phyloP scores from a whole-genome alignment of 2,113 vertebrate genomes.

The Toxotes jaculatrix region DNA sequence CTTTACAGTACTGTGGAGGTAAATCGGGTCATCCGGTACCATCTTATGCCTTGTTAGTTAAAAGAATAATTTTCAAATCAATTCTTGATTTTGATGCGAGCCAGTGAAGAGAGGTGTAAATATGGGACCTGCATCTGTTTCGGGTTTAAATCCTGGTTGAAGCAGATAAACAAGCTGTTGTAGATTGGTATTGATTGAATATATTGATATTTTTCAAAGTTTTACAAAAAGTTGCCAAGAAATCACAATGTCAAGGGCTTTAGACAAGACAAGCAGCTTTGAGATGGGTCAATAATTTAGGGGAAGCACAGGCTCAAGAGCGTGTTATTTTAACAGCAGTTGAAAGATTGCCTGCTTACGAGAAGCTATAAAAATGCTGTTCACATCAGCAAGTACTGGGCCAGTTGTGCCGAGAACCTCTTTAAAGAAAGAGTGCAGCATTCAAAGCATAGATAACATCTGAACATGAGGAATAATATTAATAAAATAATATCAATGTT shows the following conservation, averaged over 20 bases:
- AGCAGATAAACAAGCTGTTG: slow-evolving; percentile 32
- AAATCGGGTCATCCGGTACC: not conserved
- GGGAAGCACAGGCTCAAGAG: not conserved
- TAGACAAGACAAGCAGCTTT: slow-evolving; percentile 35
- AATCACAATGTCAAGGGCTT: not conserved
- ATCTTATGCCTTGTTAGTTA: not conserved
- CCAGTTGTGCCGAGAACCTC: not conserved
- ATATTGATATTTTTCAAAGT: slow-evolving; percentile 53
- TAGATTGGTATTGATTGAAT: slow-evolving; percentile 50
- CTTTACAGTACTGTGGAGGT: not conserved
- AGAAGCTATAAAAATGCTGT: not conserved
- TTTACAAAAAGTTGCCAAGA: not conserved
- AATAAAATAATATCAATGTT: not conserved
- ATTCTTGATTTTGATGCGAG: not conserved
- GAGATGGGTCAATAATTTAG: slow-evolving; percentile 3
- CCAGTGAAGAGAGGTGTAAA: not conserved
- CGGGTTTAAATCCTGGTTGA: slow-evolving; percentile 6
- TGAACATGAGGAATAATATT: not conserved
- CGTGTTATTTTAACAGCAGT: not conserved
- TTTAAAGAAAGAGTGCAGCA: not conserved
- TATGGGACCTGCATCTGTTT: not conserved
- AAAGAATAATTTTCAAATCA: not conserved
- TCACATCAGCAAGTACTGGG: not conserved
- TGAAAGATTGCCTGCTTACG: not conserved
- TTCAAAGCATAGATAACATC: not conserved